Evolutionary conservation across 2,113 vertebrate genomes (phyloP), one percentile per base, ranked within the genome.

Genomic region (Forbesichthys papilliferus): DNA sequence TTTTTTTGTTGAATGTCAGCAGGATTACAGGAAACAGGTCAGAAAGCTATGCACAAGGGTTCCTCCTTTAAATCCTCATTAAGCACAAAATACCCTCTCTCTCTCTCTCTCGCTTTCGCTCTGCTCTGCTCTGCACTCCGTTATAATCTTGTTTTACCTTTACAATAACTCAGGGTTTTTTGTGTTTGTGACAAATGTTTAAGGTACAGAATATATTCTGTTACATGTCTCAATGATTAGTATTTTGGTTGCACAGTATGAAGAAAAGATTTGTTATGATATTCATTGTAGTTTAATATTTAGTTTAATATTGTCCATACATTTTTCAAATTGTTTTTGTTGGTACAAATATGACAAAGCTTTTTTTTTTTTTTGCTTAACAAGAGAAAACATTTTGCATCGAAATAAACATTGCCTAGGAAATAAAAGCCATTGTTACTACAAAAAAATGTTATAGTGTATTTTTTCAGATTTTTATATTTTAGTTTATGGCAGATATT

Each of bases 401-500:
- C 58, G 52, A 74, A 77, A 75, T 65, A 59, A 66, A 47, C 12
- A 27, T 49, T 72, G 63, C 84, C 84, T 80, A 18, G 77, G 72
- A 85, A 90, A 86, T 16, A 87, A 88, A 89, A 87, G 71, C 77
- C 68, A 86, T 88, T 78, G 18, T 77, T 82, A 71, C 73, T 49
- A 71, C 64, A 79, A 77, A 54, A 68, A 10, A 3, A 47, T 20
- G 33, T 7, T 33, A 11, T 33, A n/a, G 33, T 6, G 20, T 33
- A 34, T 58, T 3, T 58, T 2, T 36, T 11, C 12, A 33, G 33
- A 27, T 58, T 10, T 42, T 42, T 27, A 27, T 27, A 27, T 27
- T 27, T 27, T 27, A 42, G 7, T 42, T 42, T 42, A 42, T 42
- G 7, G 36, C 7, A 42, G 5, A 42, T 42, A 42, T 8, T 42